Base-by-base conservation (phyloP, 2,113 vertebrate genomes). In the Neotragus moschatus region DNA sequence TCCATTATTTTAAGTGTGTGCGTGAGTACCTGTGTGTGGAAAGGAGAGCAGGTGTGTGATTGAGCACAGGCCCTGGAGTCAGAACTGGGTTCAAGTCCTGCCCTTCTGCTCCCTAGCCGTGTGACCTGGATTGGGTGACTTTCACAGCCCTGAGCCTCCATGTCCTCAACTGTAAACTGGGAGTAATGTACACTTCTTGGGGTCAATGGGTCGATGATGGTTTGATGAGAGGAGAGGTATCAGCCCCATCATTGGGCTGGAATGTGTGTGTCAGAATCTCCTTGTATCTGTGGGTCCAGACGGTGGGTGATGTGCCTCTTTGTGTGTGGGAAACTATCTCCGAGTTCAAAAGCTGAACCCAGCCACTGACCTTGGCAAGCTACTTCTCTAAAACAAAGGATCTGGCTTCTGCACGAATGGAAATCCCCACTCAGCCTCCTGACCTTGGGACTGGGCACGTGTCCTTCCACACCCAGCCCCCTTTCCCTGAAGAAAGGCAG, bases 351-450 rank as follows among this genome's bases (percentile, higher is more conserved):
- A 93, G 85, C 90, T 90, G 92, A 96, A 91, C 85, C 49, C 39
- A 2, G 81, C 25, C 10, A 53, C 53, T 96, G 90, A 91, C 90
- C 96, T 56, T 92, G 77, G 75, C 86, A 80, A 92, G 47, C 80
- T 43, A 98, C 96, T 98, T 98, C 97, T 94, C 94, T 96, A 98
- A 98, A 98, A 90, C 66, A 92, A 93, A 96, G 94, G 63, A 63
- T 81, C 97, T 75, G 79, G 77, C 97, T 86, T 63, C 91, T 96
- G 77, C 28, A 23, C 75, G 23, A 45, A 3, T 85, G 97, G 98
- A 98, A 98, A 98, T 97, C 96, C 98, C 98, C 98, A 84, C 58
- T 84, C 63, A 2, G 90, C 43, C 94, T 92, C 49, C 84, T 82
- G 97, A 96, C 90, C 96, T 94, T 95, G 88, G 88, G 88, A 73